Evolutionary conservation across 2,888 invertebrate species (phyloP).

Genomic region (Odontothrips loti): DNA sequence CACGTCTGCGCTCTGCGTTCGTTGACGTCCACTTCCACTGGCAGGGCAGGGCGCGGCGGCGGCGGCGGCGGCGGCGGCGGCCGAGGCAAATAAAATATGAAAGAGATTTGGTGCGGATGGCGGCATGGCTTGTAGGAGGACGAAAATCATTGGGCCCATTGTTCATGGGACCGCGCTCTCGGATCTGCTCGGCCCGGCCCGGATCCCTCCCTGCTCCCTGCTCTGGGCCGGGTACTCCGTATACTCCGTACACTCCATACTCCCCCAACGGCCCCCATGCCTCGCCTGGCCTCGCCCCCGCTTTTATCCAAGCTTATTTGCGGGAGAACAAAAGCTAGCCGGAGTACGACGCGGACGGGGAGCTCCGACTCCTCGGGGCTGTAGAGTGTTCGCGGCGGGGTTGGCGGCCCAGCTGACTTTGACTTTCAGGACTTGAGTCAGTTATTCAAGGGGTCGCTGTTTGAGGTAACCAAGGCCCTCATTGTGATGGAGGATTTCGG

Average conservation of each 20-base stretch:
- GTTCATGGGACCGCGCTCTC: not conserved
- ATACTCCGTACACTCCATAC: too few species aligned
- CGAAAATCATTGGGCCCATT: not conserved
- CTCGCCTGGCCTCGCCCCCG: not conserved
- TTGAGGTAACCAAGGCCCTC: too few species aligned
- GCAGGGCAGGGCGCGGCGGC: not conserved
- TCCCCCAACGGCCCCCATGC: too few species aligned
- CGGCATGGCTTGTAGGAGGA: not conserved
- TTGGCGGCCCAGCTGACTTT: too few species aligned
- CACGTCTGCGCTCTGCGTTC: not conserved
- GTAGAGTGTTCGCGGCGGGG: not conserved
- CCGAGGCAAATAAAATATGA: not conserved
- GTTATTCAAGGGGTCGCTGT: too few species aligned
- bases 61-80: too few species aligned
- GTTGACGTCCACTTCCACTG: not conserved
- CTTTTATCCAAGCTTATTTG: constrained; percentile 1
- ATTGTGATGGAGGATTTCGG: too few species aligned
- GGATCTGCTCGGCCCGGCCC: not conserved
- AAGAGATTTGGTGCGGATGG: not conserved
- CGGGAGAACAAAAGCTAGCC: not conserved
- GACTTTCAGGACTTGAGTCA: too few species aligned
- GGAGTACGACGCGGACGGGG: not conserved
- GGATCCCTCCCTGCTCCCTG: too few species aligned
- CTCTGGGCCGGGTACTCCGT: too few species aligned
- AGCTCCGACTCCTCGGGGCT: not conserved